Conservation (phyloP, 1,140 invertebrate genomes). For the Aphaenogaster rudis region DNA sequence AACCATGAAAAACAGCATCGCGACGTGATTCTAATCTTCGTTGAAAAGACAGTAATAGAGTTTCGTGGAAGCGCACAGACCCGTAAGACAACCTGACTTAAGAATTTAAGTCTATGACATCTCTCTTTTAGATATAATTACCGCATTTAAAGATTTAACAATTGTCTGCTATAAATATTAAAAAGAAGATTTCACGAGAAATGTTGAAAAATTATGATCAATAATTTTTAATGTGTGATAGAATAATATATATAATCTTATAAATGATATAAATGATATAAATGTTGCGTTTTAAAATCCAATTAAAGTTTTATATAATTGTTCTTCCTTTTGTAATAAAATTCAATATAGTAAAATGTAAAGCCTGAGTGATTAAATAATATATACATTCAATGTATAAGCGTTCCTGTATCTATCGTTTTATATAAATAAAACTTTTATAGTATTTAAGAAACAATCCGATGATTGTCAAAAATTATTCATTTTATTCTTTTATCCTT, state of each 20-base stretch:
- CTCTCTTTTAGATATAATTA: background rate
- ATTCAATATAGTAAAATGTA: background rate
- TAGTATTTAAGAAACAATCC: background rate
- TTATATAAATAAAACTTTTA: background rate
- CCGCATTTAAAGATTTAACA: background rate
- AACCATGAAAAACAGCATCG: constrained; percentile 13
- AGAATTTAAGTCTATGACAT: background rate
- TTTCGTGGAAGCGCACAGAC: constrained; percentile 37
- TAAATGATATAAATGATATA: constrained; percentile 7
- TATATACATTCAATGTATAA: background rate
- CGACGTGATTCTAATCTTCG: constrained; percentile 49
- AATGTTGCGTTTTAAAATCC: background rate
- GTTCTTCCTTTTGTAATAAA: background rate
- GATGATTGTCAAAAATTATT: background rate
- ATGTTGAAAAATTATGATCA: background rate
- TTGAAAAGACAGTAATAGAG: constrained; percentile 39
- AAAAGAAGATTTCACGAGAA: background rate
- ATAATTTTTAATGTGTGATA: background rate
- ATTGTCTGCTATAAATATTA: background rate
- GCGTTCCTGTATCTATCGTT: background rate
- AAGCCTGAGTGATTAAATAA: background rate
- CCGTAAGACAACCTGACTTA: background rate
- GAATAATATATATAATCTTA: background rate
- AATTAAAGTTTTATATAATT: background rate
- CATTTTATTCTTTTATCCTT: background rate